These are phyloP conservation scores for Stratiomys singularior DNA, from an alignment of 2,888 invertebrate genomes.

Conservation along the genomic window DNA sequence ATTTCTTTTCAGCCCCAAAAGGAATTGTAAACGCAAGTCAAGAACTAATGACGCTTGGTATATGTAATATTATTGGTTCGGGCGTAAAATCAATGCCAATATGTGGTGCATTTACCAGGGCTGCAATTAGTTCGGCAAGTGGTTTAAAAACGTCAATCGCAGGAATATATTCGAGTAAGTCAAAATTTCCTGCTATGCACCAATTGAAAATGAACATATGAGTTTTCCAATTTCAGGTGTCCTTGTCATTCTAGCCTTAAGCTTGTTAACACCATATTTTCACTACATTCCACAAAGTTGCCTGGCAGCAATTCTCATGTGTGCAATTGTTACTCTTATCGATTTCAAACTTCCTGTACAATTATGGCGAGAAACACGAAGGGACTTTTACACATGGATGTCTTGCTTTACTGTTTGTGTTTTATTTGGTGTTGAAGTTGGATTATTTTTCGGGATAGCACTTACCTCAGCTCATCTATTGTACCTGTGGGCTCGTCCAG, in stretches of 20 bases:
- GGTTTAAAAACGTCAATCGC: conserved; percentile 85
- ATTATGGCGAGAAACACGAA: conserved; percentile 71
- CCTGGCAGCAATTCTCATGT: conserved; percentile 88
- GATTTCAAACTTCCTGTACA: conserved; percentile 68
- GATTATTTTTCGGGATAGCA: conserved; percentile 78
- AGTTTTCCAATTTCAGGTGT: conserved; percentile 68
- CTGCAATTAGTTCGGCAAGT: conserved; percentile 88
- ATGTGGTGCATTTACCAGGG: conserved; percentile 86
- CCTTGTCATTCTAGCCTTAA: conserved; percentile 83
- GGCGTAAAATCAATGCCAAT: conserved; percentile 89
- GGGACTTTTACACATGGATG: conserved; percentile 74
- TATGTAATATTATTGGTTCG: conserved; percentile 84
- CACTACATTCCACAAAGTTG: conserved; percentile 87
- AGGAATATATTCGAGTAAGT: conserved; percentile 62
- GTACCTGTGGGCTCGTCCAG: conserved; percentile 76
- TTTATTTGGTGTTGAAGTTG: conserved; percentile 79
- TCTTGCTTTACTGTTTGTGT: conserved; percentile 77
- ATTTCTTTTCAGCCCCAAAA: conserved; percentile 70
- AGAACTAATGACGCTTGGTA: conserved; percentile 86
- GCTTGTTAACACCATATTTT: conserved; percentile 89
- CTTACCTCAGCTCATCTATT: conserved; percentile 74
- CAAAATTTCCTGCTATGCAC: not conserved
- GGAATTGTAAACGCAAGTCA: conserved; percentile 85
- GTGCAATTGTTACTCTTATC: conserved; percentile 75
- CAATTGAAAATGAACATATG: not conserved